These are phyloP conservation scores for Zonotrichia leucophrys DNA, from an alignment of 2,113 vertebrate species.

Conservation along the genomic window DNA sequence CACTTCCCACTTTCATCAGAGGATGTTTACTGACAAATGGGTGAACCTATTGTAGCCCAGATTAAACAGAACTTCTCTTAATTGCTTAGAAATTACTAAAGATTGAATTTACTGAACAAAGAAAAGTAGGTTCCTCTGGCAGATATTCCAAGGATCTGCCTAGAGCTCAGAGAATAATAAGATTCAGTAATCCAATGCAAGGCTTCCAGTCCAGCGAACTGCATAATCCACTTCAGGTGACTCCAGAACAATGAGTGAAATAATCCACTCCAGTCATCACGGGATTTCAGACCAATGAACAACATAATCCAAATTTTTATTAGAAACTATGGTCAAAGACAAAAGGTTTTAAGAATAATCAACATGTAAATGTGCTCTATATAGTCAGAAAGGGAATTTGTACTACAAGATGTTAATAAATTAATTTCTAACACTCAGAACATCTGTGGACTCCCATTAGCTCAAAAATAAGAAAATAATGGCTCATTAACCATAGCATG, in stretches of 20 bases:
- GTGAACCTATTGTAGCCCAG: background rate
- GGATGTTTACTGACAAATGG: background rate
- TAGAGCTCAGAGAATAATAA: background rate
- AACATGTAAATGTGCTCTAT: background rate
- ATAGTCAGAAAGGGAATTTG: background rate
- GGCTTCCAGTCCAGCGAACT: background rate
- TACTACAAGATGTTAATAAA: background rate
- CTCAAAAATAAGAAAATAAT: background rate
- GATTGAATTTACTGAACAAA: background rate
- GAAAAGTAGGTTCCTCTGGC: background rate
- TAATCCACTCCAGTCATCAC: slow-evolving; percentile 22
- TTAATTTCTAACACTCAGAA: background rate
- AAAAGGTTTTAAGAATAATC: background rate
- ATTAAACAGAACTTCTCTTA: background rate
- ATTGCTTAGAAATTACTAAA: background rate
- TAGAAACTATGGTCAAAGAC: slow-evolving; percentile 1
- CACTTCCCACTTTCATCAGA: background rate
- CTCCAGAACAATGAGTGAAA: slow-evolving; percentile 26
- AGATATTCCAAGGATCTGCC: background rate
- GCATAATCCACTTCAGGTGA: slow-evolving; percentile 37
- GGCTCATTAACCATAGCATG: background rate
- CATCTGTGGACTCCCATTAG: background rate
- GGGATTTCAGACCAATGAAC: slow-evolving; percentile 1
- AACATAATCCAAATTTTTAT: background rate
- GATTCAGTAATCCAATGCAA: background rate